Percentiles rank a stretch among this genome's conserved stretches.
These are phyloP conservation scores for Pocillopora damicornis DNA, from an alignment of 64 coral and sea anemone genomes.

Conservation along the genomic window DNA sequence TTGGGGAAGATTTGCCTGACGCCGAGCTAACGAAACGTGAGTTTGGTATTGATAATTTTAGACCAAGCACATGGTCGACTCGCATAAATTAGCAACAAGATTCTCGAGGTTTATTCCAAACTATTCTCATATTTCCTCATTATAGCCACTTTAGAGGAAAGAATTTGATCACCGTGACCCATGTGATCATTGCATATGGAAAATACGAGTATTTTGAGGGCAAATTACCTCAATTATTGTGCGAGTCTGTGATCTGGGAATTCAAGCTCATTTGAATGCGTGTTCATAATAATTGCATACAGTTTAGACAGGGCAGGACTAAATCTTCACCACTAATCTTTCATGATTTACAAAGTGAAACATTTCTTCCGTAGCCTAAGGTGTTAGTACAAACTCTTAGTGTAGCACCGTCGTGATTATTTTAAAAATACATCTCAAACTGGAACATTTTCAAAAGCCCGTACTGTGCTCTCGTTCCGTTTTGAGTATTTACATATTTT, in stretches of 20 bases:
- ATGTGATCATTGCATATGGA: background rate
- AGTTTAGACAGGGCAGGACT: slow-evolving; percentile 52
- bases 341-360: background rate
- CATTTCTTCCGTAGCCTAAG: background rate
- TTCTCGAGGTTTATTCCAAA: slow-evolving; percentile 7
- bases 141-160: background rate
- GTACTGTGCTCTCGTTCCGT: background rate
- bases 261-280: slow-evolving; percentile 37
- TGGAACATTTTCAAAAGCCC: background rate
- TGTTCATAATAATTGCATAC: slow-evolving; percentile 50
- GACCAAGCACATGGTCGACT: slow-evolving; percentile 72
- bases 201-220: background rate
- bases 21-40: slow-evolving; percentile 89
- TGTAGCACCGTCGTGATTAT: background rate
- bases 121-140: background rate
- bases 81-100: slow-evolving; percentile 53
- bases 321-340: background rate
- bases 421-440: background rate
- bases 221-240: background rate
- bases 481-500: slow-evolving; percentile 37
- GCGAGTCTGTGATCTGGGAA: slow-evolving; percentile 31
- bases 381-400: background rate
- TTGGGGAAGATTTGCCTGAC: slow-evolving; percentile 94
- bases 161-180: background rate
- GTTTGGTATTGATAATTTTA: slow-evolving; percentile 56